Conservation (phyloP, 2,888 invertebrate genomes). For the Calliphora vomitoria region DNA sequence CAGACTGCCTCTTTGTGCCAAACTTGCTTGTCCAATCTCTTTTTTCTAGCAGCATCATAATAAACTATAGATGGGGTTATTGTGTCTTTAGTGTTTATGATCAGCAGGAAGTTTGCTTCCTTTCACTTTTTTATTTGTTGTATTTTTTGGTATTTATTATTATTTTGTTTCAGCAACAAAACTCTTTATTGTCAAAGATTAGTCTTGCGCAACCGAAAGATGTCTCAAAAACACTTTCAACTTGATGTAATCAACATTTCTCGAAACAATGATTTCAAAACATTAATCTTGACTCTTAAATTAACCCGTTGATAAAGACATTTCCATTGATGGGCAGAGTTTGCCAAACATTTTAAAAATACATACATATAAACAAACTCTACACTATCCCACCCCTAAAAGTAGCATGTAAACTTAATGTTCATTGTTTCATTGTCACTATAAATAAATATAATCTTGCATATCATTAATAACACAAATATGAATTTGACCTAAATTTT, state of each 20-base stretch:
- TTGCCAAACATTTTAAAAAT: neutral
- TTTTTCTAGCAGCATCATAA: conserved; percentile 16
- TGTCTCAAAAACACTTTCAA: conserved; percentile 37
- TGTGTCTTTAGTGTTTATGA: conserved; percentile 29
- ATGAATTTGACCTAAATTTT: neutral
- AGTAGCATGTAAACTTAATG: neutral
- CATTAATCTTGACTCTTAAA: conserved; percentile 52
- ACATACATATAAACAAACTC: neutral
- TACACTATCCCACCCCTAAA: too few relatives aligned
- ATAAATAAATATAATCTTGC: neutral
- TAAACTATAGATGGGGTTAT: conserved; percentile 45
- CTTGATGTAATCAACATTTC: conserved; percentile 41
- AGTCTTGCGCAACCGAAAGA: conserved; percentile 64
- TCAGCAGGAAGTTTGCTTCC: conserved; percentile 80
- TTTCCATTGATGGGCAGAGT: conserved; percentile 37
- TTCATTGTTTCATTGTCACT: neutral
- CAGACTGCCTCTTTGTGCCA: conserved; percentile 1
- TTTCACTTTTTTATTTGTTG: conserved; percentile 80
- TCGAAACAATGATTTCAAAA: conserved; percentile 24
- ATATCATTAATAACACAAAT: neutral
- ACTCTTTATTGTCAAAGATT: conserved; percentile 56
- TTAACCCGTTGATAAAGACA: neutral
- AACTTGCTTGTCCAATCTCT: conserved; percentile 19
- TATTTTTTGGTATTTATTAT: conserved; percentile 8
- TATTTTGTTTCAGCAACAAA: conserved; percentile 51